Evolutionary conservation across 2,888 invertebrate genomes (phyloP), one percentile per base, ranked within the genome.

Genomic region (Phorcus lineatus): DNA sequence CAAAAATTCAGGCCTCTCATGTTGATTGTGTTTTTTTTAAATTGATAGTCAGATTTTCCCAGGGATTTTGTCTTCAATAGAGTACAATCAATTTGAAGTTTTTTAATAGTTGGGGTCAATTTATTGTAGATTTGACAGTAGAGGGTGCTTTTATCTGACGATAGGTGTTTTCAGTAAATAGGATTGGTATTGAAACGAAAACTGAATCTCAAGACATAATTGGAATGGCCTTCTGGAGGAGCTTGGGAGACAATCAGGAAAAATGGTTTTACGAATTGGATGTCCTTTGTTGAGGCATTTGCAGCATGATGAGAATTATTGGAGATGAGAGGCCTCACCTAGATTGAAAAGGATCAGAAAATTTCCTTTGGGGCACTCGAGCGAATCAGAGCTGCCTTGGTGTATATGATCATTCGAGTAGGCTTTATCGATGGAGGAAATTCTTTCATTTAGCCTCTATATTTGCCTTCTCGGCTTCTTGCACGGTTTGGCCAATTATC

Each of bases 401-500:
- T 70, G 70, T 70, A 36, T 70, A 70, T 70, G 70, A 70, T 70
- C 40, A 36, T 36, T 70, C 36, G 70, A 70, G 70, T 28, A 70
- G 70, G 70, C 70, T 19, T 70, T 70, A 70, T 70, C 70, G 70
- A 70, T 40, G 36, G 36, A 31, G 70, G 70, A 70, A 70, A 36
- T 70, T 70, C 70, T 70, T 70, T 70, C 70, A 70, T 70, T 70
- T 70, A 70, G 36, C 70, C 36, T 70, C 70, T 70, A 70, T 70
- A 70, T 70, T 70, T n/a, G 70, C 17, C 70, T 70, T 36, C 31
- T 76, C 52, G 55, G 76, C 54, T 55, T 55, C 28, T 19, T 55
- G 55, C 55, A 55, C 76, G 55, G 28, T 55, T 76, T 36, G 55
- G 31, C 76, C 76, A 76, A 76, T 76, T 76, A 76, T 76, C 55